Evolutionary conservation across 2,797 vertebrate genomes (phyloP), one percentile per base, ranked within the genome.

Genomic region (Cuniculus paca): DNA sequence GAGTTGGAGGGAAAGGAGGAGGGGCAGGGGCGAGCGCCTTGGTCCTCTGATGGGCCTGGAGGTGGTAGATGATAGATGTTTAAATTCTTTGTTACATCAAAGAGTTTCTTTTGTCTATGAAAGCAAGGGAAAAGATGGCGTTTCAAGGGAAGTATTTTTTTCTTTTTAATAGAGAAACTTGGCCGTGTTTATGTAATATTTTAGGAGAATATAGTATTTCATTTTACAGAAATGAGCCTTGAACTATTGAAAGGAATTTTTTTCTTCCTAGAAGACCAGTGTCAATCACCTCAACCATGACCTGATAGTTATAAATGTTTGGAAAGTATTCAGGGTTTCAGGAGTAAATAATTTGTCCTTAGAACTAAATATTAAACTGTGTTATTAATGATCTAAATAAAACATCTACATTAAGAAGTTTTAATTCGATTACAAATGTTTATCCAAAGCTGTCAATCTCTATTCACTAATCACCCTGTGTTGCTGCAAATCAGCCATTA

Each of bases 301-400:
- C 28, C 34, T 82, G n/a, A 65, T 79, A 63, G 86, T 82, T 86
- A 92, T 58, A 63, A 87, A 34, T 79, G 45, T 68, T 50, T 60
- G 68, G 54, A 36, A 42, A 85, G 26, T 78, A 88, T 31, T 94
- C 70, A 92, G 20, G 14, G 52, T 28, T 88, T 20, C 28, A 75
- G 54, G 48, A 20, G 36, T 88, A 94, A 88, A 2, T 50, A 1
- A 6, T 72, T 75, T 93, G 65, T 84, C 48, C 36, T 79, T 95
- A 92, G 74, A 95, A 81, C 52, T 83, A 95, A 84, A 11, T 87
- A 79, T 90, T 34, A 80, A 77, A 45, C 80, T 95, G 39, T 42
- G 24, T 78, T 80, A 74, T 50, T 83, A 14, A 95, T 94, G 6
- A 79, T 77, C 50, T 84, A 94, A 84, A 78, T 86, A 74, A 85